phyloP scores from a whole-genome alignment of 2,888 invertebrate species.

The Epistrophella euchroma region DNA sequence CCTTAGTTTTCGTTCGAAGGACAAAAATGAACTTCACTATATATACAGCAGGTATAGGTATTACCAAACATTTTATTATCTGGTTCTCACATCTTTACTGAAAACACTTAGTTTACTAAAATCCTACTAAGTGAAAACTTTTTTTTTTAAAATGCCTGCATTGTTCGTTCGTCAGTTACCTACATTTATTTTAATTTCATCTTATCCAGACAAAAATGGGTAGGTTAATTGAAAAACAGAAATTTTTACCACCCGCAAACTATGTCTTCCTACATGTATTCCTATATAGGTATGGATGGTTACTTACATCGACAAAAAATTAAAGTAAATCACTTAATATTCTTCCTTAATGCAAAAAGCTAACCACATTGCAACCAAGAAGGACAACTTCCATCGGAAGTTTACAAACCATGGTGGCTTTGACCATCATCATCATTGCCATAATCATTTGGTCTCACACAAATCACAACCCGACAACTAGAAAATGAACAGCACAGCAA shows the following conservation, averaged over 20 bases:
- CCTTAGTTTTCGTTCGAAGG: too few relatives aligned
- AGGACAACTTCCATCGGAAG: constrained; percentile 51
- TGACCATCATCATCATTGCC: constrained; percentile 41
- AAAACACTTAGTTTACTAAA: not conserved
- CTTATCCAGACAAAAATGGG: not conserved
- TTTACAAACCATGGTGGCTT: constrained; percentile 33
- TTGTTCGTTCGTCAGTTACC: not conserved
- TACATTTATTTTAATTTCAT: not conserved
- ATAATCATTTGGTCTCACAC: constrained; percentile 57
- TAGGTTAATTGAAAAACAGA: constrained; percentile 22
- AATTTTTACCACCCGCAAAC: constrained; percentile 8
- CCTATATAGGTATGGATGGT: not conserved
- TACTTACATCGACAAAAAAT: not conserved
- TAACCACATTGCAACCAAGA: constrained; percentile 55
- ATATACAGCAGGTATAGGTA: too few relatives aligned
- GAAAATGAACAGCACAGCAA: constrained; percentile 43
- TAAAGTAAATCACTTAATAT: constrained; percentile 68
- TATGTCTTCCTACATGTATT: too few relatives aligned
- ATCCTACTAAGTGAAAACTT: not conserved
- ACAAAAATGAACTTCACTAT: too few relatives aligned
- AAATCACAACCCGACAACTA: constrained; percentile 57
- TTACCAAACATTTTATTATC: not conserved
- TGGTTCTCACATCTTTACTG: not conserved
- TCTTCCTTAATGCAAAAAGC: constrained; percentile 60
- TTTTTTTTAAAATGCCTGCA: too few relatives aligned